Conservation (phyloP, 2,888 invertebrate genomes). For the Erebia aethiops region DNA sequence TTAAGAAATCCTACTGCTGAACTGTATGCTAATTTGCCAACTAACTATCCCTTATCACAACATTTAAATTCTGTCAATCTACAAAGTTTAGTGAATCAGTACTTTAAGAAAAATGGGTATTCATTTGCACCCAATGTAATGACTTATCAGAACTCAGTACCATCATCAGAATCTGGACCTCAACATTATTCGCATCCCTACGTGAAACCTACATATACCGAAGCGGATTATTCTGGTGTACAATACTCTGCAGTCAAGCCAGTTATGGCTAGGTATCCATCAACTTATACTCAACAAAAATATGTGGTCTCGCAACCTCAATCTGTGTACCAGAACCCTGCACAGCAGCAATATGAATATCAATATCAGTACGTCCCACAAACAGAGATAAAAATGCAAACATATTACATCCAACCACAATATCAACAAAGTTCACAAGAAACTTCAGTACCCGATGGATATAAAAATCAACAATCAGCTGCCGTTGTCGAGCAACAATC, state of each 20-base stretch:
- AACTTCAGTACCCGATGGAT: slow-evolving; percentile 43
- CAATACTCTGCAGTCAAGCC: slow-evolving; percentile 78
- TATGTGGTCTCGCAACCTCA: slow-evolving; percentile 60
- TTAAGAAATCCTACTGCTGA: slow-evolving; percentile 78
- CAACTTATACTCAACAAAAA: slow-evolving; percentile 58
- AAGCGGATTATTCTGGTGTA: slow-evolving; percentile 71
- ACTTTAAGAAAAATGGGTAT: slow-evolving; percentile 75
- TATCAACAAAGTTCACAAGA: slow-evolving; percentile 57
- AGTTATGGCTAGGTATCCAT: slow-evolving; percentile 75
- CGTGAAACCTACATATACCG: slow-evolving; percentile 70
- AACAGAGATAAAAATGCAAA: slow-evolving; percentile 52
- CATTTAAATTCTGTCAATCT: slow-evolving; percentile 81
- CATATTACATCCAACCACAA: slow-evolving; percentile 61
- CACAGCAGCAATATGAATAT: slow-evolving; percentile 65
- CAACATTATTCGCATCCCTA: slow-evolving; percentile 70
- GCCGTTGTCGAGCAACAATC: slow-evolving; percentile 42
- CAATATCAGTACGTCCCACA: slow-evolving; percentile 65
- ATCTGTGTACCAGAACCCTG: slow-evolving; percentile 59
- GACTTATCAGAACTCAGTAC: slow-evolving; percentile 56
- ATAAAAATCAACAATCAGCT: slow-evolving; percentile 47
- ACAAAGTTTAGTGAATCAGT: slow-evolving; percentile 80
- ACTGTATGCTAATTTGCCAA: slow-evolving; percentile 81
- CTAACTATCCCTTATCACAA: slow-evolving; percentile 79
- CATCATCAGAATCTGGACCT: slow-evolving; percentile 51
- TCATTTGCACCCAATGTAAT: slow-evolving; percentile 69